Base-by-base conservation (phyloP, 92 coral and sea anemone genomes). In the Phenganax marumi region DNA sequence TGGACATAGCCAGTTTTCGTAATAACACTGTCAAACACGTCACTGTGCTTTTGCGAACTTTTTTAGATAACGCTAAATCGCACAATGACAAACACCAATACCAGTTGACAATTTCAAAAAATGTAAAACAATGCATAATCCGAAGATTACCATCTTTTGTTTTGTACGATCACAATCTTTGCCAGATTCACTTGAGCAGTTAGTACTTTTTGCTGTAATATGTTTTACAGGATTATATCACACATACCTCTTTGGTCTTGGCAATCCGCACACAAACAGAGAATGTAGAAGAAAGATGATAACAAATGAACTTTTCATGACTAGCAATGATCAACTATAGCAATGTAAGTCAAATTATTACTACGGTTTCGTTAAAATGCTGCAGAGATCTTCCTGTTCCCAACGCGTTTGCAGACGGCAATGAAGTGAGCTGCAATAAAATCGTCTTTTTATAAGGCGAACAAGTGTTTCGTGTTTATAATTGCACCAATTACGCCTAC, bases 201-300 rank as follows among this genome's bases (percentile, higher is more conserved):
- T 25, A 3, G 33, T 62, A 11, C 25, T 12, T 62, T 62, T 7
- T 13, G 25, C 10, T 19, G 18, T 19, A 62, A 62, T 5, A 25
- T 23, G 16, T 6, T 25, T 66, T 66, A 33, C 4, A 25, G 17
- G 3, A 66, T 25, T 9, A 33, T 33, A 33, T 33, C 5, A 33
- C 48, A 64, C n/a, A 17, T 23, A 66, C 72, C 72, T 24, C 16
- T 66, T 66, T 22, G 72, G 72, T n/a, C 72, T 48, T 10, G 72
- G 72, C 12, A 66, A 11, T 33, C 49, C 72, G 17, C 49, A 9
- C 8, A 66, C 72, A 66, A 66, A 49, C 6, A 66, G 50, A n/a
- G 17, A 66, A 66, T 66, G 72, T 25, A 66, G 49, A 66, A 66
- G 72, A 33, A 2, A 33, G 17, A 24, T 7, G 9, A 7, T 12